Evolutionary conservation across 2,113 vertebrate genomes (phyloP).

Genomic region (Ancistrus triradiatus): DNA sequence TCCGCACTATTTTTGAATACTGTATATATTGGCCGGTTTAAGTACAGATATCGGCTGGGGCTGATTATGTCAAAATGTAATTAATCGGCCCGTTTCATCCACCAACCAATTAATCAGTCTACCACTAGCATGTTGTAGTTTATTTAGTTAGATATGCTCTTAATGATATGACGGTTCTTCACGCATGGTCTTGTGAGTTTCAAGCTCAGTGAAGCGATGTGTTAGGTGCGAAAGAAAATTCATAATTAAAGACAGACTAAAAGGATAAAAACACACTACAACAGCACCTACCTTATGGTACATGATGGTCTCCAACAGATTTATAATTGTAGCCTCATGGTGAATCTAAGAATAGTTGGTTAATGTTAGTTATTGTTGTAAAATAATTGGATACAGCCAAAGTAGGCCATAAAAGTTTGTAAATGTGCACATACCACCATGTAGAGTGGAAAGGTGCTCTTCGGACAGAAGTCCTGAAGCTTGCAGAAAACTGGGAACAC

Average conservation of each 20-base stretch:
- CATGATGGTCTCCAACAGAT: conserved; percentile 89
- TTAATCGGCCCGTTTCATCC: too few relatives aligned
- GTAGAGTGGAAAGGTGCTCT: conserved; percentile 86
- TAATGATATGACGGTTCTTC: neutral
- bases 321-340: conserved; percentile 90
- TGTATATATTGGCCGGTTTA: too few relatives aligned
- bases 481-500: conserved; percentile 83
- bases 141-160: neutral
- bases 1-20: too few relatives aligned
- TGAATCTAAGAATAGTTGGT: conserved; percentile 75
- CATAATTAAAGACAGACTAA: neutral
- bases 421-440: conserved; percentile 80
- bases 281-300: conserved; percentile 80
- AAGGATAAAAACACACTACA: neutral
- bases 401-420: neutral
- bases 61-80: too few relatives aligned
- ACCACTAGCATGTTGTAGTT: too few relatives aligned
- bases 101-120: too few relatives aligned
- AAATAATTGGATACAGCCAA: too few relatives aligned
- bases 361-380: too few relatives aligned
- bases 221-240: neutral
- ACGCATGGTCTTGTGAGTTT: neutral
- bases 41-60: too few relatives aligned
- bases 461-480: conserved; percentile 85
- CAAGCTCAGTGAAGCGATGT: neutral